phyloP scores from a whole-genome alignment of 2,888 invertebrate genomes.

The Temnothorax rugatulus region DNA sequence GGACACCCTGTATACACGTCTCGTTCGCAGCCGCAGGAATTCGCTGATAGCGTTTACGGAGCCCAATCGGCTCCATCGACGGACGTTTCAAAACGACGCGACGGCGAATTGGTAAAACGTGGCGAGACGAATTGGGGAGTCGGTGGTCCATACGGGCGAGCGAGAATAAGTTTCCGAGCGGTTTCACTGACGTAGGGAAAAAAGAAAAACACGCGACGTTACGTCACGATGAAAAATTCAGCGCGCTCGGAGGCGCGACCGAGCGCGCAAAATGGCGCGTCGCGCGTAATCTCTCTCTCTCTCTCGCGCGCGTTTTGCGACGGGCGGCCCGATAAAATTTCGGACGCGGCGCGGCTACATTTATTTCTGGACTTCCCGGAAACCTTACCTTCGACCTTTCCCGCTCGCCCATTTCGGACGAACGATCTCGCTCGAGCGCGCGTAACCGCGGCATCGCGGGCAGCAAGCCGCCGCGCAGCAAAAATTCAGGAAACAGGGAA shows the following conservation, averaged over 20 bases:
- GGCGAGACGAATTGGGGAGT: not conserved
- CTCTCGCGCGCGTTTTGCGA: not conserved
- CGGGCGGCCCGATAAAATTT: not conserved
- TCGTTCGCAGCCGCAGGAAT: conserved; percentile 17
- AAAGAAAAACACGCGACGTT: conserved; percentile 45
- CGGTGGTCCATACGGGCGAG: not conserved
- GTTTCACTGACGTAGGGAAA: not conserved
- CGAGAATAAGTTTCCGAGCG: not conserved
- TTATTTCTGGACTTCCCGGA: conserved; percentile 28
- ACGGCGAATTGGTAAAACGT: not conserved
- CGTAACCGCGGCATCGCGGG: not conserved
- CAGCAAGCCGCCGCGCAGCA: no score
- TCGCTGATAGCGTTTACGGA: conserved; percentile 12
- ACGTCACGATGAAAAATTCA: conserved; percentile 40
- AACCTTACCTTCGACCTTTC: conserved; percentile 24
- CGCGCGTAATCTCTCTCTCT: not conserved
- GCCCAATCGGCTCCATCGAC: not conserved
- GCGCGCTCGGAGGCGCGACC: not conserved
- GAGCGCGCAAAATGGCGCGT: conserved; percentile 37
- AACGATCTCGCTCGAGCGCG: not conserved
- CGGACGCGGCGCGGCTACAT: not conserved
- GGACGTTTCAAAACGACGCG: not conserved
- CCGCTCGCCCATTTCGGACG: not conserved
- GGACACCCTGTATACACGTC: conserved; percentile 25
- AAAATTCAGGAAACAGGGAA: no score